Evolutionary conservation across 2,888 invertebrate genomes (phyloP).

Genomic region (Scelioninae gen. 1): DNA sequence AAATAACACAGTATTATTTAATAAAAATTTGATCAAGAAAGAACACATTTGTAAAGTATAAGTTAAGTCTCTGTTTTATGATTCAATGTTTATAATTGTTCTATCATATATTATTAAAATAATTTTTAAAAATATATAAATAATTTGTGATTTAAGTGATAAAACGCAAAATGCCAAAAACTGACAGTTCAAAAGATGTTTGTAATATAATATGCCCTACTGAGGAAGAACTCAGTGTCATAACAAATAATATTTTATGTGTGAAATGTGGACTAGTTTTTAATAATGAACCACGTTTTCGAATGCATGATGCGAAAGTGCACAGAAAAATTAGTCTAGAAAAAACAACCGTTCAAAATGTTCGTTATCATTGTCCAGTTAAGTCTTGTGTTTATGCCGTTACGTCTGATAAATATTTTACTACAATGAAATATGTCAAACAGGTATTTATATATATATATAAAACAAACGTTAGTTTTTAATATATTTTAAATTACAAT

Average conservation of each 20-base stretch:
- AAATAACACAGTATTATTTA: too few relatives aligned
- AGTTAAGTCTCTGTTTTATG: too few relatives aligned
- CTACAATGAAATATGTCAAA: constrained; percentile 82
- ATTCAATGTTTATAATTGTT: not conserved
- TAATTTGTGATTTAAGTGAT: not conserved
- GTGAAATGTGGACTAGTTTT: constrained; percentile 80
- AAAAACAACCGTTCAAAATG: constrained; percentile 75
- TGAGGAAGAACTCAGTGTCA: constrained; percentile 79
- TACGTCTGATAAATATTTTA: constrained; percentile 79
- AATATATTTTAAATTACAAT: too few relatives aligned
- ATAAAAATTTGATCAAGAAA: too few relatives aligned
- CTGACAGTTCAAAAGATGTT: constrained; percentile 46
- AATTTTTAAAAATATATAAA: not conserved
- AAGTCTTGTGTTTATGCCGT: constrained; percentile 79
- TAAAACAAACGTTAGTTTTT: too few relatives aligned
- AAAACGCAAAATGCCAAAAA: constrained; percentile 45
- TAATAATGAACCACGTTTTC: constrained; percentile 79
- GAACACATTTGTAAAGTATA: too few relatives aligned
- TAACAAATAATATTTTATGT: constrained; percentile 80
- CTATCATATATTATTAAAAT: not conserved
- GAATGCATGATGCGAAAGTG: constrained; percentile 81
- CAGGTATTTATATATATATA: too few relatives aligned
- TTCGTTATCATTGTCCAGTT: constrained; percentile 81
- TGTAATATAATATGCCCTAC: constrained; percentile 79
- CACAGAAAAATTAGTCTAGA: constrained; percentile 79